Evolutionary conservation across 2,888 invertebrate genomes (phyloP), one percentile per base, ranked within the genome.

Genomic region (Tetropium fuscum): DNA sequence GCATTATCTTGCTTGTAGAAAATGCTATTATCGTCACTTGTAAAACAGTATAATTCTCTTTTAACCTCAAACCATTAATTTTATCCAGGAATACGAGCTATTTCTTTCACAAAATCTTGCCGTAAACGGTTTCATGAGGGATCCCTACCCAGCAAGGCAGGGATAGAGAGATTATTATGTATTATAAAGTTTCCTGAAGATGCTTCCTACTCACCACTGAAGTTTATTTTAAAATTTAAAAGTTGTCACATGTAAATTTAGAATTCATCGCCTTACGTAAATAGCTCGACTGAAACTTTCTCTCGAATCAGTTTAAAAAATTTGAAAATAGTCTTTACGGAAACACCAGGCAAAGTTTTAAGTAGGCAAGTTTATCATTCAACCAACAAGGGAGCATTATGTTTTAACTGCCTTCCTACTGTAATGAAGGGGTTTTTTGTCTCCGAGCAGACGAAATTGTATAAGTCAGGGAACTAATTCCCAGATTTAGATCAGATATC

Each of bases 311-410:
- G 61, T 57, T 60, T 48, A 38, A 43, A 60, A 59, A 63, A 38
- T 58, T 66, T 59, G 51, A 66, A 66, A 61, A 61, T 59, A 59
- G 56, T 48, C 59, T 63, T 59, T 66, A 59, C 38, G 57, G 47
- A 59, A 66, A 66, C 61, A 57, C 51, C 61, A 63, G 63, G 60
- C 60, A 60, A 66, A 65, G 47, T 63, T 66, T 61, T 63, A 63
- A 61, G 57, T 60, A 58, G 60, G 53, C 44, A 49, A 63, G 65
- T 63, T 66, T 63, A 59, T 64, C 55, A 58, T 60, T 58, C 57
- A 53, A 16, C 44, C 57, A 48, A 58, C 53, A 48, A 54, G 55
- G 58, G 45, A 43, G 64, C 41, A 61, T 59, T 59, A 62, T 59
- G 49, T 64, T 56, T 38, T 45, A 55, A 48, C 18, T 25, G 36